A percentile compares a stretch with the other conserved stretches of the same genome.
Evolutionary conservation across 2,797 vertebrate species (phyloP).

Genomic region (Crax fasciolata): DNA sequence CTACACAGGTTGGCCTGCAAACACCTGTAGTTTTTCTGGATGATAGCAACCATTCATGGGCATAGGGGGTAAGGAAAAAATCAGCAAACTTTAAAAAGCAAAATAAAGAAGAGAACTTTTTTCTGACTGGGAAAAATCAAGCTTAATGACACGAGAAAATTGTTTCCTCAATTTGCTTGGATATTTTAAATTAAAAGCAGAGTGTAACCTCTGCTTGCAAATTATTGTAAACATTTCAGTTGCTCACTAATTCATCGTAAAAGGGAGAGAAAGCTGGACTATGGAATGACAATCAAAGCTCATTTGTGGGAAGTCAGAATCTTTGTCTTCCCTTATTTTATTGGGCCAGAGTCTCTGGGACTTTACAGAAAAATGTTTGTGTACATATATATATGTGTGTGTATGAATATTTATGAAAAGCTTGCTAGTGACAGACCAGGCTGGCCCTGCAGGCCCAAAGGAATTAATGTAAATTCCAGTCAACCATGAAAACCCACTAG

Average conservation of each 20-base stretch:
- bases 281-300: slow-evolving; percentile 11
- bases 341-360: neutral
- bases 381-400: neutral
- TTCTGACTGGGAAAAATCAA: slow-evolving; percentile 59
- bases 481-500: slow-evolving; percentile 77
- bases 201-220: slow-evolving; percentile 52
- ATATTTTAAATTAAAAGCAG: slow-evolving; percentile 58
- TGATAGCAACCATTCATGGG: slow-evolving; percentile 45
- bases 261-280: slow-evolving; percentile 26
- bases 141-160: slow-evolving; percentile 52
- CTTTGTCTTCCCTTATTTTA: neutral
- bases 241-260: neutral
- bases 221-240: slow-evolving; percentile 61
- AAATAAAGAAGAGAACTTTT: neutral
- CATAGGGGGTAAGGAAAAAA: slow-evolving; percentile 22
- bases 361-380: neutral
- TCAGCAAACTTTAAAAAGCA: slow-evolving; percentile 33
- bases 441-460: slow-evolving; percentile 73
- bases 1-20: slow-evolving; percentile 55
- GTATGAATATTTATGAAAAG: slow-evolving; percentile 77
- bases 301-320: neutral
- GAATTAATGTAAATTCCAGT: slow-evolving; percentile 79
- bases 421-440: slow-evolving; percentile 61
- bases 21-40: slow-evolving; percentile 52
- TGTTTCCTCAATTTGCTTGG: slow-evolving; percentile 34